phyloP scores from a whole-genome alignment of 2,113 vertebrate genomes.

The Manacus vitellinus region DNA sequence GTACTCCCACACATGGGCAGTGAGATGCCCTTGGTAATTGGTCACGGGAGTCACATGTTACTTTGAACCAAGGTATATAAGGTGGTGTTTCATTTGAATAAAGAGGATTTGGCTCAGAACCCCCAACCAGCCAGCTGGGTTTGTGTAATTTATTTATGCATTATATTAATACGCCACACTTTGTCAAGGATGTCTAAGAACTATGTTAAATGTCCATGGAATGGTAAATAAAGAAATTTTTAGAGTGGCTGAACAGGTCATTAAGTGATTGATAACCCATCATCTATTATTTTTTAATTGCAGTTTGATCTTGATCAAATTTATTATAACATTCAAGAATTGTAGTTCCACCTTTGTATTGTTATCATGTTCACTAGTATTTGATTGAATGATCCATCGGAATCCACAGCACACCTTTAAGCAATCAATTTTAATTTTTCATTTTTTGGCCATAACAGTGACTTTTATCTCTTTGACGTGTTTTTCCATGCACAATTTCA shows the following conservation, averaged over 20 bases:
- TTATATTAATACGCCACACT: not conserved
- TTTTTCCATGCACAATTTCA: not conserved
- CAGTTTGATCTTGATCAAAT: not conserved
- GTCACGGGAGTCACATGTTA: too few relatives aligned
- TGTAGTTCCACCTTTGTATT: not conserved
- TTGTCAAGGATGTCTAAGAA: not conserved
- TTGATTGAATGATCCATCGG: not conserved
- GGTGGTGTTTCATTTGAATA: too few relatives aligned
- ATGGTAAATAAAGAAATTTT: conserved; percentile 31
- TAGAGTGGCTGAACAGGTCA: not conserved
- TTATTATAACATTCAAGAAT: not conserved
- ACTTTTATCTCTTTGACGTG: not conserved
- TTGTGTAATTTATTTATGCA: too few relatives aligned
- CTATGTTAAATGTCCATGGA: not conserved
- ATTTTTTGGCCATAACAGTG: not conserved
- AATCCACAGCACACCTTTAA: not conserved
- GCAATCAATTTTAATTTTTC: not conserved
- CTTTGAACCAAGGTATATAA: too few relatives aligned
- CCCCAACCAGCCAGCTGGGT: too few relatives aligned
- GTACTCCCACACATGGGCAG: too few relatives aligned
- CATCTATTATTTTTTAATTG: not conserved
- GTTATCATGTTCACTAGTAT: not conserved
- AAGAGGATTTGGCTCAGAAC: too few relatives aligned
- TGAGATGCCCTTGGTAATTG: too few relatives aligned
- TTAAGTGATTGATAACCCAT: not conserved